Evolutionary conservation across 1,140 invertebrate species (phyloP).

Genomic region (Sminthurides bifidus): DNA sequence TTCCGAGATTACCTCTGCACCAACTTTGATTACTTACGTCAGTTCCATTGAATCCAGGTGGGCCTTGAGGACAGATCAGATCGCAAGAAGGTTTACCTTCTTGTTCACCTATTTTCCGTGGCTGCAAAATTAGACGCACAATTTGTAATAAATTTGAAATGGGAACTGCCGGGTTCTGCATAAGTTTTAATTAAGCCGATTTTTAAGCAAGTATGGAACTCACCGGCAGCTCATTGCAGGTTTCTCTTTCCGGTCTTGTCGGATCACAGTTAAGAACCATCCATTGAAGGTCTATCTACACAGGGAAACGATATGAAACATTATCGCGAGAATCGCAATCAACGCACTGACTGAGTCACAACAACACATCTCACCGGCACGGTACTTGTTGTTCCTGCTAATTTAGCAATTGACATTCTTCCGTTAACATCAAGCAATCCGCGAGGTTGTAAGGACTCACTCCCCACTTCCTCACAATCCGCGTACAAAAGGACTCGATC

Average conservation of each 20-base stretch:
- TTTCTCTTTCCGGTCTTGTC: constrained; percentile 52
- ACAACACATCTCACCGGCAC: constrained; percentile 57
- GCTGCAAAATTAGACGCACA: constrained; percentile 8
- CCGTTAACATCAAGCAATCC: constrained; percentile 54
- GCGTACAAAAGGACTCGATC: constrained; percentile 54
- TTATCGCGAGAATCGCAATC: neutral
- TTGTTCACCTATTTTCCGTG: constrained; percentile 13
- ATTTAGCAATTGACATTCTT: constrained; percentile 52
- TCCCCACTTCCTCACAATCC: constrained; percentile 49
- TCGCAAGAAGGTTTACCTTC: constrained; percentile 35
- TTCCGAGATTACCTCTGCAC: neutral
- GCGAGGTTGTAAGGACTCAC: constrained; percentile 41
- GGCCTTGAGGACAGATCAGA: constrained; percentile 47
- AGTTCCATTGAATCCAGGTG: constrained; percentile 47
- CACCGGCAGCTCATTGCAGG: constrained; percentile 57
- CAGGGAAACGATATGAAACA: constrained; percentile 2
- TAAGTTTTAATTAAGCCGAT: neutral
- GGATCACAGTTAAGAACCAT: constrained; percentile 67
- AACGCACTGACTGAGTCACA: no score
- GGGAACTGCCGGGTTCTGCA: no score
- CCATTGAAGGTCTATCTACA: constrained; percentile 66
- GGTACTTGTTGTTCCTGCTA: constrained; percentile 42
- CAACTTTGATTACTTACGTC: constrained; percentile 36
- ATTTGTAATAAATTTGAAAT: neutral
- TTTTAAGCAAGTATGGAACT: constrained; percentile 25